phyloP scores from a whole-genome alignment of 2,888 invertebrate species.

The Heteropelma amictum region DNA sequence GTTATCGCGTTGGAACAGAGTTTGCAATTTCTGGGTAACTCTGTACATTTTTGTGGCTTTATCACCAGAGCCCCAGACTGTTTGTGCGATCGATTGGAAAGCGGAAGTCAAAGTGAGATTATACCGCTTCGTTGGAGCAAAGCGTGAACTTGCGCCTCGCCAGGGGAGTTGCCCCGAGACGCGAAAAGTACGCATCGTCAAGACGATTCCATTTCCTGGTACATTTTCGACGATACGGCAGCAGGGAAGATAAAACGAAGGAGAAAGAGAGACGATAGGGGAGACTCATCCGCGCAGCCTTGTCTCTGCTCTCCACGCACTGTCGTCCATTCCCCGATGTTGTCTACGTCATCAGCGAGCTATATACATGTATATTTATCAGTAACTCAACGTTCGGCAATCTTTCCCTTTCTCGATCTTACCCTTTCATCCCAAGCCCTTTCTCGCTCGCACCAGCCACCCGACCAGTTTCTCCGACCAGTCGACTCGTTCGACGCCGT shows the following conservation, averaged over 20 bases:
- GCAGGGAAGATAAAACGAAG: not conserved
- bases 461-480: not conserved
- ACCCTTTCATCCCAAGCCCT: not conserved
- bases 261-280: not conserved
- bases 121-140: conserved; percentile 31
- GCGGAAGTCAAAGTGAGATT: conserved; percentile 43
- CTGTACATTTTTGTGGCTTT: too few species aligned
- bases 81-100: conserved; percentile 45
- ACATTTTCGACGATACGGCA: too few species aligned
- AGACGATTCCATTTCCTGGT: conserved; percentile 19
- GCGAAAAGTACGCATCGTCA: not conserved
- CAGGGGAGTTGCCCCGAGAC: not conserved
- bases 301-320: conserved; percentile 30
- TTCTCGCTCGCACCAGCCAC: not conserved
- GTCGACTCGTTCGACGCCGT: not conserved
- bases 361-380: too few species aligned
- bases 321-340: not conserved
- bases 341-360: not conserved
- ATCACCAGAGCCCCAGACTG: conserved; percentile 31
- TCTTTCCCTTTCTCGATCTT: not conserved
- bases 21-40: too few species aligned
- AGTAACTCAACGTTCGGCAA: not conserved
- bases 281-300: conserved; percentile 2
- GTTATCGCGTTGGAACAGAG: too few species aligned
- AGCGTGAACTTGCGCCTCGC: conserved; percentile 17